These are phyloP conservation scores for Crotalus horridus DNA, from an alignment of 2,113 vertebrate genomes.

Conservation along the genomic window DNA sequence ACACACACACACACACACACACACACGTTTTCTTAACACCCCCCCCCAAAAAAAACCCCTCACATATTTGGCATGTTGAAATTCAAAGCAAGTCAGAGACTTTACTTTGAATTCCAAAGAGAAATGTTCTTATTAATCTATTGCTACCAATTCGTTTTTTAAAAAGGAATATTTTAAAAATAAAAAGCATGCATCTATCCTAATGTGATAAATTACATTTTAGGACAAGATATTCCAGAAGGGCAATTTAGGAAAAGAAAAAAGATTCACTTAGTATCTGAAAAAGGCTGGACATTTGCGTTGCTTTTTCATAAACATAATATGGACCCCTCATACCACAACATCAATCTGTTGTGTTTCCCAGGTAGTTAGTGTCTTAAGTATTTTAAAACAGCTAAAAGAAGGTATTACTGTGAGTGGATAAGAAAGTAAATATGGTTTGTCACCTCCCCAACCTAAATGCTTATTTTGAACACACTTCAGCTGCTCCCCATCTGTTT, in stretches of 20 bases:
- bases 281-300: background rate
- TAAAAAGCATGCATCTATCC: background rate
- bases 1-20: no score
- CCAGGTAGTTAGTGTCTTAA: constrained; percentile 47
- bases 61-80: background rate
- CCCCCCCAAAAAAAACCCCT: background rate
- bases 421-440: constrained; percentile 71
- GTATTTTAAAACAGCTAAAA: constrained; percentile 62
- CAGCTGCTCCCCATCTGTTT: constrained; percentile 78
- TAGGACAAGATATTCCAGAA: background rate
- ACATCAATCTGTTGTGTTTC: constrained; percentile 36
- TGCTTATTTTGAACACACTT: constrained; percentile 77
- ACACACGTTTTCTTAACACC: background rate
- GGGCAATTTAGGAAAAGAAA: background rate
- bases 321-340: background rate
- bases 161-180: background rate
- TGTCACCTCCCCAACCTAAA: constrained; percentile 69
- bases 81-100: background rate
- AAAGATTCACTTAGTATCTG: background rate
- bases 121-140: background rate
- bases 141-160: background rate
- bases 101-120: background rate
- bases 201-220: background rate
- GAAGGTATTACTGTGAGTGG: constrained; percentile 63
- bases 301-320: background rate